Conservation (phyloP, 1,140 invertebrate genomes). For the Diabrotica virgifera region DNA sequence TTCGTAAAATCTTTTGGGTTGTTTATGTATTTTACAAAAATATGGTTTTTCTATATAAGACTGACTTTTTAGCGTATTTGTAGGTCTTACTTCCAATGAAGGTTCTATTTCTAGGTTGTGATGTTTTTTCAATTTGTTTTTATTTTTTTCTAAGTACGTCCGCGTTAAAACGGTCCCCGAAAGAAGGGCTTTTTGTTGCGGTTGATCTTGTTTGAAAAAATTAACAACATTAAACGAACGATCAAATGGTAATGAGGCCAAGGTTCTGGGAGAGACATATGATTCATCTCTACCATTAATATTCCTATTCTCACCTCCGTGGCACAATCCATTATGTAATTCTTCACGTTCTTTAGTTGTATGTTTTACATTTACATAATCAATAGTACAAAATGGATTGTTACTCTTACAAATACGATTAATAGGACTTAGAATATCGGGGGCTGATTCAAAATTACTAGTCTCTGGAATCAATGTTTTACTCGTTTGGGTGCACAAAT, state of each 20-base stretch:
- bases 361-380: not conserved
- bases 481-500: constrained; percentile 38
- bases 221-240: not conserved
- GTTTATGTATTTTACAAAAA: no score
- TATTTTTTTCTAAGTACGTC: constrained; percentile 16
- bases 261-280: not conserved
- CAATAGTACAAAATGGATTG: not conserved
- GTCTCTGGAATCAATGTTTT: constrained; percentile 30
- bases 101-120: no score
- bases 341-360: not conserved
- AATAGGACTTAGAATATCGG: constrained; percentile 35
- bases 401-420: no score
- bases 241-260: not conserved
- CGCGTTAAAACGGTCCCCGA: constrained; percentile 16
- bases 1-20: no score
- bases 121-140: constrained; percentile 6
- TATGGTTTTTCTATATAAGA: constrained; percentile 15
- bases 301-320: no score
- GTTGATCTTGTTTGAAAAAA: not conserved
- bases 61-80: constrained; percentile 21
- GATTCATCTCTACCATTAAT: no score
- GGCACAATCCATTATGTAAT: not conserved
- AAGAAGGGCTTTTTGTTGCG: not conserved
- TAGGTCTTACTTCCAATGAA: not conserved
- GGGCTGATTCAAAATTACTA: constrained; percentile 20